Evolutionary conservation across 2,888 invertebrate species (phyloP).

Genomic region (Eupithecia vulgata): DNA sequence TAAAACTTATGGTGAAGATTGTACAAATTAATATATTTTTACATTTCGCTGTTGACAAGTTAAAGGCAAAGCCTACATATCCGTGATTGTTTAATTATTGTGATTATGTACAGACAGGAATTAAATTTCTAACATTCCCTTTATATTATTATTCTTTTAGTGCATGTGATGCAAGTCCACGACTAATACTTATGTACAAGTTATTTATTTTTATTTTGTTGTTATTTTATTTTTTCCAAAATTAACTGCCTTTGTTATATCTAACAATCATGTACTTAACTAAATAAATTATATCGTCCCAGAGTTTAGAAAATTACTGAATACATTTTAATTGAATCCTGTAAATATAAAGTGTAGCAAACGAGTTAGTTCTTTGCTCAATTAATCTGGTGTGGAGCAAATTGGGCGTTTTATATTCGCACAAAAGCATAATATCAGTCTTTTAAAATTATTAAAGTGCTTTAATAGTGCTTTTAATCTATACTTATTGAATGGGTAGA

Average conservation of each 20-base stretch:
- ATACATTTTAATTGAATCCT: slow-evolving; percentile 46
- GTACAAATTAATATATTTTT: slow-evolving; percentile 84
- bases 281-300: slow-evolving; percentile 28
- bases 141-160: slow-evolving; percentile 65
- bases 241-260: slow-evolving; percentile 49
- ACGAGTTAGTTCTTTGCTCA: slow-evolving; percentile 67
- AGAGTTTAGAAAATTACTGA: slow-evolving; percentile 51
- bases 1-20: slow-evolving; percentile 73
- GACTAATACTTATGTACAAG: slow-evolving; percentile 79
- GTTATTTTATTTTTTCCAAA: slow-evolving; percentile 58
- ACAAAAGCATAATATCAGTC: slow-evolving; percentile 68
- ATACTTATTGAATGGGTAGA: neutral
- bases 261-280: slow-evolving; percentile 63
- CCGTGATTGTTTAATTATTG: slow-evolving; percentile 80
- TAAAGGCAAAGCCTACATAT: slow-evolving; percentile 79
- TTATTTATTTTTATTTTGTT: slow-evolving; percentile 59
- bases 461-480: slow-evolving; percentile 59
- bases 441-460: slow-evolving; percentile 50
- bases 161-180: slow-evolving; percentile 83
- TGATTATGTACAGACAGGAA: slow-evolving; percentile 80
- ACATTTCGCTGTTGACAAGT: slow-evolving; percentile 81
- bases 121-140: slow-evolving; percentile 82
- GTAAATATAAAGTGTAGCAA: slow-evolving; percentile 44
- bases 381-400: slow-evolving; percentile 63
- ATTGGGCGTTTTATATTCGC: slow-evolving; percentile 65